Conservation (phyloP, 2,797 vertebrate species). For the Rousettus madagascariensis region DNA sequence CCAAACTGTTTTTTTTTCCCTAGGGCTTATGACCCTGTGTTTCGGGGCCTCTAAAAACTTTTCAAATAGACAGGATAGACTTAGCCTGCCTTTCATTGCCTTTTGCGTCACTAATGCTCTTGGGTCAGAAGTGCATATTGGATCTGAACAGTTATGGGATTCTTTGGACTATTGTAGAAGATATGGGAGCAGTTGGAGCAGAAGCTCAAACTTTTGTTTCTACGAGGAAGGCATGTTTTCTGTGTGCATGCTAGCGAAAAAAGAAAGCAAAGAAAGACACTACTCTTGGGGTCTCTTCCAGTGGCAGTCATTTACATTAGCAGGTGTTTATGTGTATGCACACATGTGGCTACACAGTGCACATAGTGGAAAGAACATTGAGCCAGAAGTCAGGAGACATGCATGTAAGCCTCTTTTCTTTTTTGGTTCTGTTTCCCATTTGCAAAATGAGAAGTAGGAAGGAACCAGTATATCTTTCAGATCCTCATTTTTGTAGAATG, state of each 20-base stretch:
- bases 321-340: not conserved
- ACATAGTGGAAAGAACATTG: not conserved
- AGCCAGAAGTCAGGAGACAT: not conserved
- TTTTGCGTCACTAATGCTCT: not conserved
- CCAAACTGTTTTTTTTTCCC: not conserved
- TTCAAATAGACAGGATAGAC: not conserved
- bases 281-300: not conserved
- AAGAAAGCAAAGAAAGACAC: no score
- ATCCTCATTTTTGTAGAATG: not conserved
- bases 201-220: not conserved
- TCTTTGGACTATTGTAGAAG: not conserved
- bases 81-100: not conserved
- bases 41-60: not conserved
- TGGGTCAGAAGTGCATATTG: not conserved
- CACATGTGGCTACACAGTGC: not conserved
- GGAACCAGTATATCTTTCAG: not conserved
- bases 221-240: not conserved
- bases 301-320: not conserved
- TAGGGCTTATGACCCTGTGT: not conserved
- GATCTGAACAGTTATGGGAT: not conserved
- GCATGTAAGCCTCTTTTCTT: not conserved
- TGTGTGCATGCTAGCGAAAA: not conserved
- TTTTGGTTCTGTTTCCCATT: not conserved
- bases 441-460: not conserved
- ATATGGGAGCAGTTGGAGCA: not conserved